Evolutionary conservation across 1,140 invertebrate genomes (phyloP).

Genomic region (Tetranychus cinnabarinus): DNA sequence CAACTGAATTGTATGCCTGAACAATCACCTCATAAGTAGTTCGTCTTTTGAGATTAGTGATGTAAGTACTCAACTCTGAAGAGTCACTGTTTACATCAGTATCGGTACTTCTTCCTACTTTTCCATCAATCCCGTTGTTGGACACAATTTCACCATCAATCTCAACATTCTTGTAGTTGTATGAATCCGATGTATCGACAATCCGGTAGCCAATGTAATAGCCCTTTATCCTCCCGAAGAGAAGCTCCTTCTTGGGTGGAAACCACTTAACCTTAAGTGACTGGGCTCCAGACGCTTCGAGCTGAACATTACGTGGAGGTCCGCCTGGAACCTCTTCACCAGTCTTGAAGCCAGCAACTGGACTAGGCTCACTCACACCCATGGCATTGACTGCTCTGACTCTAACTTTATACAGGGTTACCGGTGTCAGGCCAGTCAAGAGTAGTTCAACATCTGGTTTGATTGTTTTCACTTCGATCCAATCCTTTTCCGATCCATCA

Average conservation of each 20-base stretch:
- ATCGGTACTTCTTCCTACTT: too few species aligned
- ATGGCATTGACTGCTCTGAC: conserved; percentile 80
- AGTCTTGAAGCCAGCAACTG: conserved; percentile 65
- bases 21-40: conserved; percentile 26
- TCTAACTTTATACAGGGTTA: conserved; percentile 79
- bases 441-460: conserved; percentile 33
- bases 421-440: conserved; percentile 64
- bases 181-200: conserved; percentile 25
- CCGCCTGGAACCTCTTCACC: conserved; percentile 45
- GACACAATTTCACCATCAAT: conserved; percentile 27
- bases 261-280: conserved; percentile 23
- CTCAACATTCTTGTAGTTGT: conserved; percentile 73
- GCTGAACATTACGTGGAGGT: conserved; percentile 4
- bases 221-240: conserved; percentile 29
- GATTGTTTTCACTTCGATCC: conserved; percentile 56
- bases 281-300: conserved; percentile 14
- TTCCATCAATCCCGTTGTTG: conserved; percentile 19
- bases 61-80: neutral
- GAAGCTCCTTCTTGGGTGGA: conserved; percentile 7
- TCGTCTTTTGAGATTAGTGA: conserved; percentile 12
- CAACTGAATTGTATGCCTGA: conserved; percentile 25
- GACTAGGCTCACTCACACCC: conserved; percentile 70
- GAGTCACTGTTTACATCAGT: neutral
- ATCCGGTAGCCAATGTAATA: conserved; percentile 25
- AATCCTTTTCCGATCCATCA: conserved; percentile 18